Evolutionary conservation across 2,888 invertebrate genomes (phyloP).

Genomic region (Antheraea yamamai): DNA sequence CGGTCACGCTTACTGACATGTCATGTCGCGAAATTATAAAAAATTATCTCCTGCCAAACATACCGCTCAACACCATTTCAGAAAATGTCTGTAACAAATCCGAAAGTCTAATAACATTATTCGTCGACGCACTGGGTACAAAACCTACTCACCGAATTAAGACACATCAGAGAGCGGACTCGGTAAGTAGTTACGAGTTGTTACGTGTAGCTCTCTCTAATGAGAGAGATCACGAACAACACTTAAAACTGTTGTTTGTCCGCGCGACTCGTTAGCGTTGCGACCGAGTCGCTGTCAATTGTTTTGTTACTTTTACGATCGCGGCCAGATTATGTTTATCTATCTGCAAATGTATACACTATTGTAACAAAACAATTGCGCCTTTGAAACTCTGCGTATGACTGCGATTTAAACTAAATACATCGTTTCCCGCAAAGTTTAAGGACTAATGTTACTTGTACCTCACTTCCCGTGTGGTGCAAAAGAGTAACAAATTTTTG

Average conservation of each 20-base stretch:
- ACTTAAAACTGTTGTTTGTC: conserved; percentile 13
- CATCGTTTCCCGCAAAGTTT: too few relatives aligned
- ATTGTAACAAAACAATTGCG: not conserved
- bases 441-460: too few relatives aligned
- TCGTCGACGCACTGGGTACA: not conserved
- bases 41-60: too few relatives aligned
- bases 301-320: conserved; percentile 3
- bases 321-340: not conserved
- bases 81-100: not conserved
- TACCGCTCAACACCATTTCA: not conserved
- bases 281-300: conserved; percentile 13
- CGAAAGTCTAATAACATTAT: not conserved
- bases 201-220: conserved; percentile 9
- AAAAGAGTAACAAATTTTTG: too few relatives aligned
- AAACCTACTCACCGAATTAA: not conserved
- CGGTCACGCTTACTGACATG: too few relatives aligned
- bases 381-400: not conserved
- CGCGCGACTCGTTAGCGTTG: conserved; percentile 5
- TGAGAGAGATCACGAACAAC: conserved; percentile 13
- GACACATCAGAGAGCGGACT: not conserved
- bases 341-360: not conserved
- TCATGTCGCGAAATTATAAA: too few relatives aligned
- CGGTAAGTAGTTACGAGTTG: conserved; percentile 7
- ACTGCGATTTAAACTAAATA: too few relatives aligned
- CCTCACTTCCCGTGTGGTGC: too few relatives aligned